A percentile compares a stretch with the other conserved stretches of the same genome.
phyloP scores from a whole-genome alignment of 2,797 vertebrate genomes.

The Galago senegalensis region DNA sequence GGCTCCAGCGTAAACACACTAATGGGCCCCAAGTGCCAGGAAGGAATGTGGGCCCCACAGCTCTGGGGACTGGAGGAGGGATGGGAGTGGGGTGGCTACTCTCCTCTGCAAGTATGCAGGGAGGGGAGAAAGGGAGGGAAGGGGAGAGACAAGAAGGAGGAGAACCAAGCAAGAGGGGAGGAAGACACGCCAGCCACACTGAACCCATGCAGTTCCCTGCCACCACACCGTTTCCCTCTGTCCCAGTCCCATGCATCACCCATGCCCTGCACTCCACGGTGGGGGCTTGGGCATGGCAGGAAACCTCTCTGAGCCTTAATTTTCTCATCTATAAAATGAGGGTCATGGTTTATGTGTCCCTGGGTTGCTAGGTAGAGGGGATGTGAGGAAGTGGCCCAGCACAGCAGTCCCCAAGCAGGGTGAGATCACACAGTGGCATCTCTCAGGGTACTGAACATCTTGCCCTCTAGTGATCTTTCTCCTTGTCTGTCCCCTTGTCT shows the following conservation, averaged over 20 bases:
- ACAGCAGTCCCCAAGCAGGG: neutral
- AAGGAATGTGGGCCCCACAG: constrained; percentile 77
- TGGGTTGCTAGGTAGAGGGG: neutral
- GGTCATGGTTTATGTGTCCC: neutral
- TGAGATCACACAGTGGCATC: no score
- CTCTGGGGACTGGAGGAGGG: constrained; percentile 65
- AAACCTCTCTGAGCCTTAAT: neutral
- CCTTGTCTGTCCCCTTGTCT: neutral
- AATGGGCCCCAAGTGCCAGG: constrained; percentile 69
- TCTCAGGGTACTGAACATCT: neutral
- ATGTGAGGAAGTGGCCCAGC: fast-evolving
- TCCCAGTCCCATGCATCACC: neutral
- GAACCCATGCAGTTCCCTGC: neutral
- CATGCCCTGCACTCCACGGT: neutral
- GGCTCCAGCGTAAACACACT: constrained; percentile 76
- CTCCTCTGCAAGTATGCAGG: constrained; percentile 36
- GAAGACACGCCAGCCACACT: neutral
- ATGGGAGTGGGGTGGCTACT: neutral
- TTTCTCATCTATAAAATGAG: neutral
- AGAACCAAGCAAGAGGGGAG: neutral
- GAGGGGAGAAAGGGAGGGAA: neutral
- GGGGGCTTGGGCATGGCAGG: neutral
- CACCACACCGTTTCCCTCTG: neutral
- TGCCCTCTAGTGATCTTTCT: neutral
- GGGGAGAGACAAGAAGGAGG: neutral